Evolutionary conservation across 2,797 vertebrate genomes (phyloP), one percentile per base, ranked within the genome.

Genomic region (Megalops cyprinoides): DNA sequence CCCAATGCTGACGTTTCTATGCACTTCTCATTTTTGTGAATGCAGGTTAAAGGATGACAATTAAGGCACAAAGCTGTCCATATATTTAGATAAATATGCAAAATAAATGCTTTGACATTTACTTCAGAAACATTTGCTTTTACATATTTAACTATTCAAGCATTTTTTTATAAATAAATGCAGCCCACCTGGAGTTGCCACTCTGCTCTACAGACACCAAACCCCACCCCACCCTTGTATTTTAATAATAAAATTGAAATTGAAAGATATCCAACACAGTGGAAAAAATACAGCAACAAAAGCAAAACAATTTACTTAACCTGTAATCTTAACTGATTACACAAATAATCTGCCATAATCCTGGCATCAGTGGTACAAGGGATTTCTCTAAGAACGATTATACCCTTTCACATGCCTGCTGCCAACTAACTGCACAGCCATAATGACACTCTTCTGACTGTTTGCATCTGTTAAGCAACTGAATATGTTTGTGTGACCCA

Each of bases 271-370:
- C n/a, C n/a, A 71, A 23, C 20, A 2, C 37, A 23, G 31, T 69
- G n/a, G n/a, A 71, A 23, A 42, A 23, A 44, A 69, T 42, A 20
- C 37, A 71, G 39, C 44, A 71, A 71, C 39, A 18, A 71, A 44
- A 5, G n/a, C 39, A 44, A 39, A 71, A 23, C 20, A 71, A n/a
- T 23, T 71, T 71, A 71, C 23, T 71, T 71, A 71, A 44, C 67
- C 67, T 42, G 67, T n/a, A 44, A 44, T 71, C 67, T 71, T 71
- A n/a, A 71, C 23, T n/a, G 39, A 71, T 71, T 42, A 71, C 31
- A 44, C 20, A 71, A 44, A 71, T 71, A 71, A 71, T 71, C 67
- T 8, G 39, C 6, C 20, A 44, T 71, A 71, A 71, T 71, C 67
- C 67, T 42, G 39, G 37, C 39, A 71, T 44, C 39, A 71, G 39